phyloP scores from a whole-genome alignment of 2,113 vertebrate species.

The Aegotheles bennettii region DNA sequence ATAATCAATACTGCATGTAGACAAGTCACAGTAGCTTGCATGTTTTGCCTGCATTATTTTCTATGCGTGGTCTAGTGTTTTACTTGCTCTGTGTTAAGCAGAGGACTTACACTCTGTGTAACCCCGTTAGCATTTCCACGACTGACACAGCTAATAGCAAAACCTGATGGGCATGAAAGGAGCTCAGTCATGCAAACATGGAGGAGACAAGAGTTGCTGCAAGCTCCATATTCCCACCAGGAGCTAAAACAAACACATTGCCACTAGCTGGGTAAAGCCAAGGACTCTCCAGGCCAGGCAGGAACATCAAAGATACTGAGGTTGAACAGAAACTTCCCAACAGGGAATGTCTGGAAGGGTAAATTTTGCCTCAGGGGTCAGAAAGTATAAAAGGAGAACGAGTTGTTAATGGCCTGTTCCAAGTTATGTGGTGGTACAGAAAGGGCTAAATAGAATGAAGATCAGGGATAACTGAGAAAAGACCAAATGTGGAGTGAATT shows the following conservation, averaged over 20 bases:
- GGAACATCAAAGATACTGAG: background rate
- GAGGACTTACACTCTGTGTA: background rate
- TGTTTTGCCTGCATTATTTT: background rate
- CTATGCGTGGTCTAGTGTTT: background rate
- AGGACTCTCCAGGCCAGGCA: background rate
- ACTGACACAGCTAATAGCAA: background rate
- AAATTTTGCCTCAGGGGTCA: background rate
- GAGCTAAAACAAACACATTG: background rate
- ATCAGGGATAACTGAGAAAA: background rate
- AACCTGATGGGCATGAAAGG: background rate
- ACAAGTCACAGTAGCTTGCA: background rate
- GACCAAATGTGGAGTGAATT: background rate
- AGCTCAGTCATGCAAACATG: background rate
- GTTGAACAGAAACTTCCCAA: background rate
- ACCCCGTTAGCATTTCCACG: background rate
- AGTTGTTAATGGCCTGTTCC: background rate
- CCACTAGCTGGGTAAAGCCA: background rate
- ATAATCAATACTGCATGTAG: background rate
- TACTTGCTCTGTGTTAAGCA: background rate
- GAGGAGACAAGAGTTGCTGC: background rate
- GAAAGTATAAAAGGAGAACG: background rate
- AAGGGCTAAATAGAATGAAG: background rate
- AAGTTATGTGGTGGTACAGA: background rate
- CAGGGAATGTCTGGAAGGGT: background rate
- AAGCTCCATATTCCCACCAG: background rate